These are phyloP conservation scores for Crossaster papposus DNA, from an alignment of 53 echinoderm and acorn worm species.

Conservation along the genomic window DNA sequence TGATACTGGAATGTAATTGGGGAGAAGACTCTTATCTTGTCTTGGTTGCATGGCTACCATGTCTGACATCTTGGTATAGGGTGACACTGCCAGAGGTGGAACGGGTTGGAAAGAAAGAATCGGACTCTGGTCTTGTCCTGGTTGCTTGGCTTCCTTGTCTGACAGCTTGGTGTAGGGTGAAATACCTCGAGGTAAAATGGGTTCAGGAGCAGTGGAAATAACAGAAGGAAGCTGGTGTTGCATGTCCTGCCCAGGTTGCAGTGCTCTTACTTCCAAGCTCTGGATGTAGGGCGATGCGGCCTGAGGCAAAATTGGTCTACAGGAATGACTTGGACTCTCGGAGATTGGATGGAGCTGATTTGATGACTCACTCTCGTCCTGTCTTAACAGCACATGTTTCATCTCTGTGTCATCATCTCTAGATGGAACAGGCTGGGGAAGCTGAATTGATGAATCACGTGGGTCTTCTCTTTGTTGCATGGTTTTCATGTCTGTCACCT, in stretches of 20 bases:
- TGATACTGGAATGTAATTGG: neutral
- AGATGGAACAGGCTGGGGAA: neutral
- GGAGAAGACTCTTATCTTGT: neutral
- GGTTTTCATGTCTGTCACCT: neutral
- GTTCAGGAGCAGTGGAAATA: neutral
- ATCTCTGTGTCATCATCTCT: neutral
- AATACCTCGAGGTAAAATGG: neutral
- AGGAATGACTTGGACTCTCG: neutral
- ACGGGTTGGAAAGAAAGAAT: neutral
- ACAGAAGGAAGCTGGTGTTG: neutral
- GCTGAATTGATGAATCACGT: neutral
- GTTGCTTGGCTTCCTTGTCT: neutral
- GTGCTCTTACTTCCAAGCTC: neutral
- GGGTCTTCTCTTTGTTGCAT: neutral
- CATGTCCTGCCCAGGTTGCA: neutral
- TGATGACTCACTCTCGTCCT: neutral
- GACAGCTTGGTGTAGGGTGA: neutral
- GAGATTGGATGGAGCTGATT: neutral
- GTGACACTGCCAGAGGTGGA: neutral
- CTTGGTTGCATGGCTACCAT: constrained; percentile 13
- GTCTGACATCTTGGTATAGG: neutral
- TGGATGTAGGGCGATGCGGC: neutral
- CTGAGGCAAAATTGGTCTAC: neutral
- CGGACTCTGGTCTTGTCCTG: neutral
- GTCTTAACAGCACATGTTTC: neutral